Evolutionary conservation across 2,888 invertebrate genomes (phyloP).

Genomic region (Andrena trimmerana): DNA sequence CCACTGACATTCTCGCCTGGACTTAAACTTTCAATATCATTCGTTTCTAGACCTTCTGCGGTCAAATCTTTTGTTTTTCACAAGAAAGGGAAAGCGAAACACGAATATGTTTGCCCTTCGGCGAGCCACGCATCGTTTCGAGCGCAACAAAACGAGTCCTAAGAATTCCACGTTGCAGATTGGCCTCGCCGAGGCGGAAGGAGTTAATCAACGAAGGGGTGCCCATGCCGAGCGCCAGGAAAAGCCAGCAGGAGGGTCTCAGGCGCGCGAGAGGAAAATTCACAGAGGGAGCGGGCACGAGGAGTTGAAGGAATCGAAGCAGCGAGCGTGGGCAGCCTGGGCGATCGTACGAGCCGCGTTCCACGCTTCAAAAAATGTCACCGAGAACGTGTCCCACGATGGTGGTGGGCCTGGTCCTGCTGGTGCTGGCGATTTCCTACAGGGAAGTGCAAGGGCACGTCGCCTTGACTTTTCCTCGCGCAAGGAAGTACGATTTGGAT

Average conservation of each 20-base stretch:
- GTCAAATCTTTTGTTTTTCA: background rate
- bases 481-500: conserved; percentile 95
- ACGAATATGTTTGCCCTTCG: background rate
- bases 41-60: background rate
- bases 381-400: conserved; percentile 46
- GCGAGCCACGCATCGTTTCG: conserved; percentile 2
- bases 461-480: conserved; percentile 95
- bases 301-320: conserved; percentile 28
- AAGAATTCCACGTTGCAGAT: conserved; percentile 56
- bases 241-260: conserved; percentile 60
- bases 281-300: conserved; percentile 21
- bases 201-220: conserved; percentile 59
- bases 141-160: background rate
- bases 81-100: background rate
- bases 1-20: conserved; percentile 6
- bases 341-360: conserved; percentile 22
- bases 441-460: conserved; percentile 88
- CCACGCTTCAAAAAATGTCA: conserved; percentile 48
- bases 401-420: conserved; percentile 36
- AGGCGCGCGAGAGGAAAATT: conserved; percentile 57
- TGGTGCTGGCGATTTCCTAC: conserved; percentile 48
- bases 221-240: conserved; percentile 69
- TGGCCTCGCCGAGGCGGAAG: conserved; percentile 53
- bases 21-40: background rate
- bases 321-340: conserved; percentile 22